These are phyloP conservation scores for Dyspetes luteomarginatus DNA, from an alignment of 2,888 invertebrate species.

Conservation along the genomic window DNA sequence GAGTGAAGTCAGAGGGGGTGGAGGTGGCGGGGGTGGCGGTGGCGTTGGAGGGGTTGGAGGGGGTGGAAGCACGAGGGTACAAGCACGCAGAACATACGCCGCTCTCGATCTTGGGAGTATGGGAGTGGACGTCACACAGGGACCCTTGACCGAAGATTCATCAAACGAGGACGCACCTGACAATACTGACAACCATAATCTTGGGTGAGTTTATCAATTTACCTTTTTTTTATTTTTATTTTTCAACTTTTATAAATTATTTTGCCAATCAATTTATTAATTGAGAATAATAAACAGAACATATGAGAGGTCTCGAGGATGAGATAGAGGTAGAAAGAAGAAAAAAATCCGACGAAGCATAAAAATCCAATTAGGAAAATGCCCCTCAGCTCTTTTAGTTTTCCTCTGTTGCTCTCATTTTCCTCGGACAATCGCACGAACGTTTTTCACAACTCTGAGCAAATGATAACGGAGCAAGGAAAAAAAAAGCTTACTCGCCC, in stretches of 20 bases:
- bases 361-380: slow-evolving; percentile 81
- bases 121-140: slow-evolving; percentile 88
- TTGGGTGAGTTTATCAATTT: slow-evolving; percentile 83
- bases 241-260: not conserved
- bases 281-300: not conserved
- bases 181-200: slow-evolving; percentile 83
- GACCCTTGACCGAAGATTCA: slow-evolving; percentile 85
- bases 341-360: slow-evolving; percentile 75
- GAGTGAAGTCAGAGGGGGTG: slow-evolving; percentile 84
- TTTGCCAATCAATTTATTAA: not conserved
- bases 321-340: not conserved
- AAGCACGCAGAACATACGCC: slow-evolving; percentile 87
- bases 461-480: slow-evolving; percentile 5
- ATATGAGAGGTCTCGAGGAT: not conserved
- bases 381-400: slow-evolving; percentile 69
- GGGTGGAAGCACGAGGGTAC: slow-evolving; percentile 82
- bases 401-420: slow-evolving; percentile 43
- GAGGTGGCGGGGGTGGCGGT: slow-evolving; percentile 85
- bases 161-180: slow-evolving; percentile 82
- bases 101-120: slow-evolving; percentile 88
- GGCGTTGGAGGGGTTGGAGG: slow-evolving; percentile 85
- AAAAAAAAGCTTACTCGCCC: slow-evolving; percentile 22
- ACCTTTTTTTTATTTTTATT: not conserved
- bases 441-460: slow-evolving; percentile 21
- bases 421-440: not conserved